Conservation (phyloP, 2,888 invertebrate species). For the Carabus problematicus region DNA sequence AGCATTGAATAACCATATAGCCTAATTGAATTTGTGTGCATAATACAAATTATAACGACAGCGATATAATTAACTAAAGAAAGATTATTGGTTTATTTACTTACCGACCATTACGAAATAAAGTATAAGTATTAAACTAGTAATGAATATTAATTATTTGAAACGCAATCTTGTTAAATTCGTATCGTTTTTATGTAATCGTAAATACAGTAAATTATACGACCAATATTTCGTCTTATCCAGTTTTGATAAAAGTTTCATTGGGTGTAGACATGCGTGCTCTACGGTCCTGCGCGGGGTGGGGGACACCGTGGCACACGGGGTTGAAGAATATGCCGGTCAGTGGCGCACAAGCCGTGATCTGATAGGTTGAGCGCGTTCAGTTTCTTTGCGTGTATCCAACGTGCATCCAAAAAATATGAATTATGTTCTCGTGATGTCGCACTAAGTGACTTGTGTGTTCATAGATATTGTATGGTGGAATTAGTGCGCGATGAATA, state of each 20-base stretch:
- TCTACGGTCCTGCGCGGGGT: background rate
- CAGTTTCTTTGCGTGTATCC: constrained; percentile 14
- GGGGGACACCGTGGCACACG: constrained; percentile 6
- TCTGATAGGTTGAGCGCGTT: background rate
- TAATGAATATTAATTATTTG: too few relatives aligned
- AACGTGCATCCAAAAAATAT: background rate
- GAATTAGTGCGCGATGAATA: constrained; percentile 14
- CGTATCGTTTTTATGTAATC: too few relatives aligned
- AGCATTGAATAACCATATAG: too few relatives aligned
- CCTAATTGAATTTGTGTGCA: too few relatives aligned
- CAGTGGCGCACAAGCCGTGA: constrained; percentile 24
- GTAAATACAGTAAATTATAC: too few relatives aligned
- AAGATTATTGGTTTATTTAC: too few relatives aligned
- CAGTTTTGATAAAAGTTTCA: constrained; percentile 10
- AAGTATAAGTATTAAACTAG: too few relatives aligned
- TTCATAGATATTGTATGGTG: too few relatives aligned
- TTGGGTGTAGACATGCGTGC: constrained; percentile 25
- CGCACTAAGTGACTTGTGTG: constrained; percentile 11
- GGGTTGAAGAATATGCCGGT: constrained; percentile 19
- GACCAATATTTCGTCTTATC: background rate
- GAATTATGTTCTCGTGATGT: background rate
- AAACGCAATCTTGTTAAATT: too few relatives aligned
- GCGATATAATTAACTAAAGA: too few relatives aligned
- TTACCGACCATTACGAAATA: too few relatives aligned
- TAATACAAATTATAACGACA: too few relatives aligned